Conservation (phyloP, 1,140 invertebrate genomes). For the Temnothorax nylanderi region DNA sequence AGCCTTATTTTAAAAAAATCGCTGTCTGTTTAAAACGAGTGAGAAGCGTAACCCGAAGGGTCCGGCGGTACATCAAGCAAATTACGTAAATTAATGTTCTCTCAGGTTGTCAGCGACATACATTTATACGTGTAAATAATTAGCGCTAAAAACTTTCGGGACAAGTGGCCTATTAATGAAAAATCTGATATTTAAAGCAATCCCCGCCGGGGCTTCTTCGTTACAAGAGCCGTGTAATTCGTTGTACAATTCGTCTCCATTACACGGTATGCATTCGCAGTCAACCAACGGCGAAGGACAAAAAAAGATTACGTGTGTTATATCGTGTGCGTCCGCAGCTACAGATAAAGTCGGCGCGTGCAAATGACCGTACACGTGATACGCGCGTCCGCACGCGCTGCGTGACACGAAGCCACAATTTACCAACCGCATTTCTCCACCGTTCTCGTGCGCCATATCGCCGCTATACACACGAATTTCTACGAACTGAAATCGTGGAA, state of each 20-base stretch:
- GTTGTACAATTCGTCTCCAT: background rate
- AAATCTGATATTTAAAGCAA: conserved; percentile 1
- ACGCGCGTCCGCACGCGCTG: background rate
- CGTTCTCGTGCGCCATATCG: background rate
- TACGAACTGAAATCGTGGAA: background rate
- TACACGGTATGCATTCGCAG: background rate
- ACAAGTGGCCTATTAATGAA: background rate
- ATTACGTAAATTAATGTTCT: background rate
- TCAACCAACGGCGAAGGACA: background rate
- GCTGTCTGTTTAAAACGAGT: background rate
- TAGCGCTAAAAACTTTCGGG: background rate
- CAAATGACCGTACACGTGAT: conserved; percentile 11
- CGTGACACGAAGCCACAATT: background rate
- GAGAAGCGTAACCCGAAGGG: background rate
- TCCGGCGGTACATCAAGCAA: background rate
- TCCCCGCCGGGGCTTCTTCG: background rate
- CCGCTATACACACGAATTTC: background rate
- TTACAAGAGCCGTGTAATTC: background rate
- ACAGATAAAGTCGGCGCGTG: conserved; percentile 14
- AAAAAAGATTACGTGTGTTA: conserved; percentile 12
- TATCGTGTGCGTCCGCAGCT: background rate
- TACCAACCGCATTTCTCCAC: background rate
- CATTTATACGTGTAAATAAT: conserved; percentile 6
- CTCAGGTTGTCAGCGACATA: background rate
- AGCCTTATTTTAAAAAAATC: background rate